phyloP scores from a whole-genome alignment of 2,113 vertebrate species.

The Numenius arquata region DNA sequence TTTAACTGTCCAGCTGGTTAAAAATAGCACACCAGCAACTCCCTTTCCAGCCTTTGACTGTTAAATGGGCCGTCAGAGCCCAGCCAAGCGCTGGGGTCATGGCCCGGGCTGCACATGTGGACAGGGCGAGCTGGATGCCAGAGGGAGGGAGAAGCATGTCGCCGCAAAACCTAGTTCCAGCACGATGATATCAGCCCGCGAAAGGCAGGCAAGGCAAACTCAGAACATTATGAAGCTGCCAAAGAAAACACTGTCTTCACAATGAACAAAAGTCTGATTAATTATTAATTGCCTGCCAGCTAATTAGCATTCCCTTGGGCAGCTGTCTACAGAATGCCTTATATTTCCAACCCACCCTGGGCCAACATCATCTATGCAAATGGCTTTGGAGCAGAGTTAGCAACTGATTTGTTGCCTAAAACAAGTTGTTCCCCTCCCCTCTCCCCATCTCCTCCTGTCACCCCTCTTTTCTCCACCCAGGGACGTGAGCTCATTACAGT shows the following conservation, averaged over 20 bases:
- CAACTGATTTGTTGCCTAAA: constrained; percentile 55
- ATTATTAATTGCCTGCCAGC: constrained; percentile 72
- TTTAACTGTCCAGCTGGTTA: constrained; percentile 52
- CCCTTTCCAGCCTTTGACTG: constrained; percentile 40
- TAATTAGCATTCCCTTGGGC: constrained; percentile 73
- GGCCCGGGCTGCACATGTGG: constrained; percentile 34
- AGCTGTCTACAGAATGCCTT: constrained; percentile 60
- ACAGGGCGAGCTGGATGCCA: constrained; percentile 4
- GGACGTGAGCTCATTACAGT: constrained; percentile 5
- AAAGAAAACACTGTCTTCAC: constrained; percentile 67
- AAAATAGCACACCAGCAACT: constrained; percentile 60
- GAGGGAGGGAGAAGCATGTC: background rate
- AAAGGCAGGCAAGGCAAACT: constrained; percentile 43
- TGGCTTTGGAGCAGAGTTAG: constrained; percentile 3
- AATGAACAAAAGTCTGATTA: constrained; percentile 70
- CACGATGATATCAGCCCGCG: constrained; percentile 26
- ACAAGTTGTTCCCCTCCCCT: constrained; percentile 24
- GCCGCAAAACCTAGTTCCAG: background rate
- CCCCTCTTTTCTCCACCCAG: constrained; percentile 7
- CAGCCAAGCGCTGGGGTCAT: constrained; percentile 26
- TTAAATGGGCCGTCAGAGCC: background rate
- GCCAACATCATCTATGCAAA: constrained; percentile 39
- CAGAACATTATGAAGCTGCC: constrained; percentile 47
- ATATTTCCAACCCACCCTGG: constrained; percentile 39
- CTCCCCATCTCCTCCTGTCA: constrained; percentile 19